A percentile compares a stretch with the other conserved stretches of the same genome.
These are phyloP conservation scores for Aulostomus chinensis DNA, from an alignment of 2,797 vertebrate species.

Conservation along the genomic window DNA sequence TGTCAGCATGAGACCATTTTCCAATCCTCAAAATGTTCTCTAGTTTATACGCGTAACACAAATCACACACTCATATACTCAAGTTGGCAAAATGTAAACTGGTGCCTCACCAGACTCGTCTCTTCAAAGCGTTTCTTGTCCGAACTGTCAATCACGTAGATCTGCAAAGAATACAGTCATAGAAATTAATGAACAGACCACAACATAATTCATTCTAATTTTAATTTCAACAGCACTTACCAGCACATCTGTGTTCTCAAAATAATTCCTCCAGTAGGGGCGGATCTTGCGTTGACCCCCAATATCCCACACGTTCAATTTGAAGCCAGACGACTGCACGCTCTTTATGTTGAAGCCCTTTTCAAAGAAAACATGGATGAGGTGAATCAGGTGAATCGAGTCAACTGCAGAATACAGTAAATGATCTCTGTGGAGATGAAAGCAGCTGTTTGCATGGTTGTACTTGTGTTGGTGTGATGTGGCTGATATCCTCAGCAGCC, in stretches of 20 bases:
- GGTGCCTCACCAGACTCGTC: conserved; percentile 79
- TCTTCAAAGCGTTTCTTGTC: conserved; percentile 87
- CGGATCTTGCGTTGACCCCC: conserved; percentile 87
- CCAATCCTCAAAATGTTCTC: no score
- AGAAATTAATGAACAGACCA: conserved; percentile 2
- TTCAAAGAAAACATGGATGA: conserved; percentile 10
- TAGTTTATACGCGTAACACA: no score
- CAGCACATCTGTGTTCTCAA: conserved; percentile 86
- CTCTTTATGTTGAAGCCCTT: conserved; percentile 90
- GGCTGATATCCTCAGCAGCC: conserved; percentile 77
- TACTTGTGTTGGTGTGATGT: conserved; percentile 81
- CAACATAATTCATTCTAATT: no score
- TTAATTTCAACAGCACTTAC: conserved; percentile 68
- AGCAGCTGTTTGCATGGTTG: no score
- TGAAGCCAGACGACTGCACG: conserved; percentile 83
- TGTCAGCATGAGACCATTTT: no score
- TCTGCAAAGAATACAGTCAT: conserved; percentile 65
- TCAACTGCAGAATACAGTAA: no score
- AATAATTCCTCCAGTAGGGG: conserved; percentile 86
- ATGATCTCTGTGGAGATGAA: no score
- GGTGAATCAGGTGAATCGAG: no score
- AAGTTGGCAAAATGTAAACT: no score
- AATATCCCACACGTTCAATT: conserved; percentile 88
- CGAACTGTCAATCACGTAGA: conserved; percentile 88
- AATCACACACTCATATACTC: no score